A percentile compares a stretch with the other conserved stretches of the same genome.
These are phyloP conservation scores for Timema podura DNA, from an alignment of 2,888 invertebrate genomes.

Conservation along the genomic window DNA sequence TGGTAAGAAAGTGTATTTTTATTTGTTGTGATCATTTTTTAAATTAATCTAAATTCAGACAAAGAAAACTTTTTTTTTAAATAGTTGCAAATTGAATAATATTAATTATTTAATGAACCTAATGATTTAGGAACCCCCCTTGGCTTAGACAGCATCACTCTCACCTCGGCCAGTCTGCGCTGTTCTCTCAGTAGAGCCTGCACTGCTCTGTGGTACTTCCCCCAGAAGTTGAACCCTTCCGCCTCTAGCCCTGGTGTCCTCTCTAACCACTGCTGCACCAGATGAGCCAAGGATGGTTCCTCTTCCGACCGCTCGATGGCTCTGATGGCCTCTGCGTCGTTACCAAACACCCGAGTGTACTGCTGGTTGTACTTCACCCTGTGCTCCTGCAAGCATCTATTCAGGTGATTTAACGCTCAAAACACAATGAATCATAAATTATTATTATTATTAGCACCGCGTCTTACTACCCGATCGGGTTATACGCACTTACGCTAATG, in stretches of 20 bases:
- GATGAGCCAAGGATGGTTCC: slow-evolving; percentile 77
- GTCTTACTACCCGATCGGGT: too few species aligned
- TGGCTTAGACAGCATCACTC: slow-evolving; percentile 22
- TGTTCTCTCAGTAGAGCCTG: slow-evolving; percentile 67
- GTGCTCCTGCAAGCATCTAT: slow-evolving; percentile 61
- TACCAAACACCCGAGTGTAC: slow-evolving; percentile 81
- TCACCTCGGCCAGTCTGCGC: slow-evolving; percentile 59
- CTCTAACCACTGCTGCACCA: slow-evolving; percentile 91
- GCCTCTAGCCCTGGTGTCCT: slow-evolving; percentile 87
- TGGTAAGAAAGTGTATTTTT: too few species aligned
- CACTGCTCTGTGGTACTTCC: slow-evolving; percentile 75
- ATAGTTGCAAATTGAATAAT: too few species aligned
- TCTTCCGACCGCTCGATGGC: slow-evolving; percentile 65
- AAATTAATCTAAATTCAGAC: too few species aligned
- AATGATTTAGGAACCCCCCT: too few species aligned
- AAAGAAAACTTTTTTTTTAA: too few species aligned
- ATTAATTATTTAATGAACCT: too few species aligned
- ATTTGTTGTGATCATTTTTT: too few species aligned
- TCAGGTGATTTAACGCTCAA: too few species aligned
- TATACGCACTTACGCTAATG: too few species aligned
- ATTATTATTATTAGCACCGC: too few species aligned
- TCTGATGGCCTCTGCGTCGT: slow-evolving; percentile 59
- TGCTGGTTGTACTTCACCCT: slow-evolving; percentile 92
- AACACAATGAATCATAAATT: too few species aligned
- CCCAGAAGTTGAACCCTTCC: slow-evolving; percentile 90